These are phyloP conservation scores for Macquaria ambigua DNA, from an alignment of 2,113 vertebrate species.

Conservation along the genomic window DNA sequence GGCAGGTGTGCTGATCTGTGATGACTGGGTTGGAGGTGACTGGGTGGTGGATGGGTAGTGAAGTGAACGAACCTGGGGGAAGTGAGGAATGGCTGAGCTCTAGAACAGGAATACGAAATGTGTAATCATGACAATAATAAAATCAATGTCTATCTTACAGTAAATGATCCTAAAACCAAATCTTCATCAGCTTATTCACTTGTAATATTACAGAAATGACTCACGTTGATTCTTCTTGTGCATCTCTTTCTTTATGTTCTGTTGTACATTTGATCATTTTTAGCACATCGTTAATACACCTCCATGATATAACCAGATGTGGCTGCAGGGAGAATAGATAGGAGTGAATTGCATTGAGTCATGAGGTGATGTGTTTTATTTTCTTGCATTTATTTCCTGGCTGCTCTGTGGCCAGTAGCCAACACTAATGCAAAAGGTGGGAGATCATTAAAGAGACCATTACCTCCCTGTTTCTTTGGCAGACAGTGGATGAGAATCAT, in stretches of 20 bases:
- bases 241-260: neutral
- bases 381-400: neutral
- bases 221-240: neutral
- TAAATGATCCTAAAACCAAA: no score
- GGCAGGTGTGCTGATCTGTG: no score
- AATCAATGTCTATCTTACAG: no score
- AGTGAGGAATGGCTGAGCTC: no score
- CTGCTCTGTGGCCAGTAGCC: neutral
- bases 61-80: no score
- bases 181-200: no score
- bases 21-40: no score
- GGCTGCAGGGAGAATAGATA: neutral
- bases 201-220: neutral
- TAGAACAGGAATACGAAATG: no score
- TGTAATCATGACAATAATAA: no score
- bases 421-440: slow-evolving; percentile 8
- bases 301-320: neutral
- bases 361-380: slow-evolving; percentile 17
- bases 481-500: slow-evolving; percentile 25
- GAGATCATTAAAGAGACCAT: slow-evolving; percentile 34
- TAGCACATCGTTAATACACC: neutral
- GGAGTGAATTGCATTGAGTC: neutral
- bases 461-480: slow-evolving; percentile 7
- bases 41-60: no score
- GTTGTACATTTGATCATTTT: neutral